Base-by-base conservation (phyloP, 1,140 invertebrate species). In the Platyscapa corneri region DNA sequence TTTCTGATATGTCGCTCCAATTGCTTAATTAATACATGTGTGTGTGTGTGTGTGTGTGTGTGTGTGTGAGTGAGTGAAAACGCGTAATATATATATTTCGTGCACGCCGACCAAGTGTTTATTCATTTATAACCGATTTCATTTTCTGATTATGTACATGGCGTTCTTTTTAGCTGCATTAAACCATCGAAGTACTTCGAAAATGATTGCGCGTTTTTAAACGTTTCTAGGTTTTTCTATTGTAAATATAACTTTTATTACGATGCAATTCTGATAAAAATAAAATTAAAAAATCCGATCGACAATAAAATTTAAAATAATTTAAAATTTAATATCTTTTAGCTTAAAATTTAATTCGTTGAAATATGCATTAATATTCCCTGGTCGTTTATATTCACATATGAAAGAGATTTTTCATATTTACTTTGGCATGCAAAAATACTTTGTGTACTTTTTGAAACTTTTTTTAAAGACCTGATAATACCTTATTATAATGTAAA, bases 11-110 rank as follows among this genome's bases (percentile, higher is more conserved):
- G 16, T 23, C 32, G 81, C 20, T 83, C 70, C 49, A 83, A 83
- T 83, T 83, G 75, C 81, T 83, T 83, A 83, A 83, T 74, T 60
- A 83, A 27, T 27, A 12, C 49, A 42, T n/a, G n/a, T n/a, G n/a
- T n/a, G n/a, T n/a, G n/a, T n/a, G n/a, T n/a, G n/a, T n/a, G n/a
- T n/a, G n/a, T n/a, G n/a, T n/a, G n/a, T n/a, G n/a, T n/a, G n/a
- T n/a, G n/a, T n/a, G n/a, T n/a, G n/a, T n/a, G n/a, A n/a, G n/a
- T n/a, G n/a, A n/a, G n/a, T n/a, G n/a, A n/a, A n/a, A n/a, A n/a
- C n/a, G n/a, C n/a, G n/a, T n/a, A n/a, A n/a, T n/a, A n/a, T 75
- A 83, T 75, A 39, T 37, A 53, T 56, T 39, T 32, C 18, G 27
- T 49, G 6, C 23, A 16, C 8, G 23, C 32, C 20, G 14, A 37